Conservation (phyloP, 2,888 invertebrate species). For the Sericinus montela region DNA sequence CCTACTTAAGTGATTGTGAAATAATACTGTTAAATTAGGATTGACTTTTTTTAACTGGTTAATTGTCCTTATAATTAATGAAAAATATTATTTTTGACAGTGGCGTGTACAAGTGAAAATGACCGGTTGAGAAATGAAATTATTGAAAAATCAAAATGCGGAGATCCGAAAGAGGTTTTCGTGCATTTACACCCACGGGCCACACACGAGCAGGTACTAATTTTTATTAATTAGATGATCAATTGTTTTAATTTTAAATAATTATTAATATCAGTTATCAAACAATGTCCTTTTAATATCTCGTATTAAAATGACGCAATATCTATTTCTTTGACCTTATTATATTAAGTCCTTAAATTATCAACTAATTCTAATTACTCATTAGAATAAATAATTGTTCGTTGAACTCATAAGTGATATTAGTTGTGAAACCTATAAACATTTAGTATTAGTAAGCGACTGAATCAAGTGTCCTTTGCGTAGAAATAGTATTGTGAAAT, state of each 20-base stretch:
- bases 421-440: background rate
- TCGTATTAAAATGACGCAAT: background rate
- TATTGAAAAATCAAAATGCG: conserved; percentile 60
- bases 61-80: conserved; percentile 1
- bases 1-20: conserved; percentile 22
- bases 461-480: conserved; percentile 47
- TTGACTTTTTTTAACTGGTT: background rate
- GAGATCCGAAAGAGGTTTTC: conserved; percentile 63
- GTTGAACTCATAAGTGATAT: background rate
- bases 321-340: conserved; percentile 7
- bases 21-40: background rate
- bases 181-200: conserved; percentile 47
- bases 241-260: too few relatives aligned
- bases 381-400: background rate
- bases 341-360: background rate
- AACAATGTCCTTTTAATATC: background rate
- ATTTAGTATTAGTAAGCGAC: conserved; percentile 28
- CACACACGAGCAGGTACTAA: conserved; percentile 56
- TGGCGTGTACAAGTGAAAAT: conserved; percentile 48
- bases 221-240: too few relatives aligned
- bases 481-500: conserved; percentile 37
- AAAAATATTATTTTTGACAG: conserved; percentile 36
- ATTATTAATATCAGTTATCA: too few relatives aligned
- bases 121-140: conserved; percentile 47
- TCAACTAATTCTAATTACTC: conserved; percentile 1